Conservation (phyloP, 2,888 invertebrate genomes). For the Patella pellucida region DNA sequence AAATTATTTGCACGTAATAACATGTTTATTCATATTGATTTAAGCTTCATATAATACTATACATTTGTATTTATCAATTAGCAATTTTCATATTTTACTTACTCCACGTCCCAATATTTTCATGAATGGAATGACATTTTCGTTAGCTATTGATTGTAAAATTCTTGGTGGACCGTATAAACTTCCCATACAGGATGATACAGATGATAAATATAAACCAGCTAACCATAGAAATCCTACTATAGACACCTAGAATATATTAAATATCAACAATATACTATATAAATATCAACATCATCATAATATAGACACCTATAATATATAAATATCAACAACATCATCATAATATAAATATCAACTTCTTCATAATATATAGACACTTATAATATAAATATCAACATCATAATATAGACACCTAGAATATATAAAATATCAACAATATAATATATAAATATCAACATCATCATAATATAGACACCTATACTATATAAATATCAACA, state of each 20-base stretch:
- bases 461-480: neutral
- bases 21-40: no score
- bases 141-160: constrained; percentile 93
- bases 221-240: constrained; percentile 83
- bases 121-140: constrained; percentile 93
- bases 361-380: neutral
- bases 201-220: constrained; percentile 94
- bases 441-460: neutral
- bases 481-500: no score
- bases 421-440: constrained; percentile 1
- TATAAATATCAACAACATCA: neutral
- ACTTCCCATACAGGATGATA: constrained; percentile 94
- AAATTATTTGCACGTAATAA: no score
- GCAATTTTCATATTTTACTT: constrained; percentile 69
- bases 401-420: constrained; percentile 70
- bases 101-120: constrained; percentile 90
- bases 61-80: no score
- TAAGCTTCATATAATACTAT: no score
- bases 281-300: neutral
- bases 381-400: constrained; percentile 85
- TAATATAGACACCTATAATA: neutral
- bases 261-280: neutral
- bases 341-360: neutral
- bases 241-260: constrained; percentile 62
- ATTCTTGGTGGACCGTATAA: constrained; percentile 97